phyloP scores from a whole-genome alignment of 2,888 invertebrate genomes.

The Acanthacorydalis orientalis region DNA sequence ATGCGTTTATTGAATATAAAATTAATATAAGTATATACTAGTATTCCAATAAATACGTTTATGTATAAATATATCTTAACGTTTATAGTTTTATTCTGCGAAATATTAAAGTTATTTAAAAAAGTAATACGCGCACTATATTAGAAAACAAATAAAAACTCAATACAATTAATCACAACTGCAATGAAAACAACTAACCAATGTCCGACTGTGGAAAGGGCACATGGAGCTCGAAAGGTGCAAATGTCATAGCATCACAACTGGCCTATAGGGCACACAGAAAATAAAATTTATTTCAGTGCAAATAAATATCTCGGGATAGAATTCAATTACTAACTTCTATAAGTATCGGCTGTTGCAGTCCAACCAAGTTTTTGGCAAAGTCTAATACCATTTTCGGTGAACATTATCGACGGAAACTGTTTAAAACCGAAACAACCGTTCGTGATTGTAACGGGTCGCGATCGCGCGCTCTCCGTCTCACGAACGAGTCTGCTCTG shows the following conservation, averaged over 20 bases:
- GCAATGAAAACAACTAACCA: no score
- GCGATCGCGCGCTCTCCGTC: no score
- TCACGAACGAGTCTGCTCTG: neutral
- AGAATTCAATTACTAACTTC: slow-evolving; percentile 27
- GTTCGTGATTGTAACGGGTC: no score
- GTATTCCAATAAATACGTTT: no score
- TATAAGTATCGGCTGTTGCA: slow-evolving; percentile 21
- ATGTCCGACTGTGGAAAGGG: no score
- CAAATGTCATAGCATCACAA: slow-evolving; percentile 2
- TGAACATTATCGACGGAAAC: neutral
- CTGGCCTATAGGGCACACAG: neutral
- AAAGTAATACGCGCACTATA: neutral
- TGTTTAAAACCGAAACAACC: no score
- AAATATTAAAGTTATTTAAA: neutral
- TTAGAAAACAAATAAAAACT: neutral
- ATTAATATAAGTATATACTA: no score
- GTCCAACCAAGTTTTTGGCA: slow-evolving; percentile 17
- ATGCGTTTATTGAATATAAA: no score
- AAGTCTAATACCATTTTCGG: neutral
- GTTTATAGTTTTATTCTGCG: neutral
- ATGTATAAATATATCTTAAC: no score
- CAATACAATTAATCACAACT: no score
- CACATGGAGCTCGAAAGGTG: neutral
- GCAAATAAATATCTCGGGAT: slow-evolving; percentile 22
- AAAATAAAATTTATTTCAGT: slow-evolving; percentile 24